Evolutionary conservation across 2,797 vertebrate species (phyloP).

Genomic region (Champsocephalus esox): DNA sequence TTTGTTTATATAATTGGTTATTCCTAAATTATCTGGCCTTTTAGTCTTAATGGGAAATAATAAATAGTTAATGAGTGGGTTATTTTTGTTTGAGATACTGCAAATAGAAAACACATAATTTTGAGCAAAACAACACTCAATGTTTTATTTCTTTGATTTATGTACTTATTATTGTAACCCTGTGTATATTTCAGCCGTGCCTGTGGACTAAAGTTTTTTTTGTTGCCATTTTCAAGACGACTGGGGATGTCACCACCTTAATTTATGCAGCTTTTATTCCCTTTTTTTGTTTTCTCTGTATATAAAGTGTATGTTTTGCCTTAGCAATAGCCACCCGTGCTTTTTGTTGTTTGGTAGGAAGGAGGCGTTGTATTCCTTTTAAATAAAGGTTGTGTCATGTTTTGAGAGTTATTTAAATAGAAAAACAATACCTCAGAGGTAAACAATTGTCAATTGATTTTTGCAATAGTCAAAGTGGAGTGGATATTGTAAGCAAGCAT

Average conservation of each 20-base stretch:
- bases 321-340: conserved; percentile 69
- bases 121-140: not conserved
- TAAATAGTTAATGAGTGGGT: not conserved
- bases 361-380: conserved; percentile 28
- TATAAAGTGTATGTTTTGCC: conserved; percentile 69
- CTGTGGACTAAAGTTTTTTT: conserved; percentile 59
- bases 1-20: conserved; percentile 23
- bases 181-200: conserved; percentile 66
- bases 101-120: conserved; percentile 1
- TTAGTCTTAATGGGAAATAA: conserved; percentile 17
- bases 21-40: conserved; percentile 7
- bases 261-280: conserved; percentile 68
- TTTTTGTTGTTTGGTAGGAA: conserved; percentile 56
- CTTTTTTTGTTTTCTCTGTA: conserved; percentile 66
- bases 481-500: conserved; percentile 44
- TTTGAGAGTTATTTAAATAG: conserved; percentile 64
- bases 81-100: conserved; percentile 28
- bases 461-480: conserved; percentile 46
- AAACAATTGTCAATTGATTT: conserved; percentile 41
- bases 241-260: conserved; percentile 59
- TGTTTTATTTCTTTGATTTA: conserved; percentile 34
- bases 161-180: conserved; percentile 44
- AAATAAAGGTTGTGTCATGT: conserved; percentile 60
- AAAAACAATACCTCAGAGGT: conserved; percentile 41
- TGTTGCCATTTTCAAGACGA: conserved; percentile 43